phyloP scores from a whole-genome alignment of 1,140 invertebrate species.

The Oryctes rhinoceros region DNA sequence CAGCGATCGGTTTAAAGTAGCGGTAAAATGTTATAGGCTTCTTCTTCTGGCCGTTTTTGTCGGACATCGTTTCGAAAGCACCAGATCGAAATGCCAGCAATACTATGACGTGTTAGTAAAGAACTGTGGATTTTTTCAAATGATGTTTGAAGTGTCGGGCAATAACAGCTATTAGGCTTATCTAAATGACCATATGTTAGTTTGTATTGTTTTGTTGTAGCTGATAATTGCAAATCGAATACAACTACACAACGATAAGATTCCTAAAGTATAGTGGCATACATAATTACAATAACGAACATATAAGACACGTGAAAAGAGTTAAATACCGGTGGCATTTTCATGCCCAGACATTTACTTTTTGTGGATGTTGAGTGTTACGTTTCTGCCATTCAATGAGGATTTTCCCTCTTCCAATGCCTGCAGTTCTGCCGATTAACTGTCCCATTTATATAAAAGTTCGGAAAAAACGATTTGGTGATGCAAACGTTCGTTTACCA shows the following conservation, averaged over 20 bases:
- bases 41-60: too few relatives aligned
- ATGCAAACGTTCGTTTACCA: too few relatives aligned
- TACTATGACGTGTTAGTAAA: too few relatives aligned
- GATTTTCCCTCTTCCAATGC: too few relatives aligned
- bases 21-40: slow-evolving; percentile 36
- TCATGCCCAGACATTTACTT: too few relatives aligned
- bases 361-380: too few relatives aligned
- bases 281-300: background rate
- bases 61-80: background rate
- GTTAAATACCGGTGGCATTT: background rate
- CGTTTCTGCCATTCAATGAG: too few relatives aligned
- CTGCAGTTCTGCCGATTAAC: too few relatives aligned
- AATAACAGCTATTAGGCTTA: background rate
- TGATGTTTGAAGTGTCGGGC: background rate
- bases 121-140: background rate
- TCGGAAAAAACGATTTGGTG: too few relatives aligned
- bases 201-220: background rate
- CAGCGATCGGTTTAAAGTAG: slow-evolving; percentile 44
- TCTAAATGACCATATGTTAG: background rate
- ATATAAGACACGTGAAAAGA: background rate
- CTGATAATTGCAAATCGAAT: background rate
- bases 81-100: background rate
- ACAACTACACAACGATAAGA: background rate
- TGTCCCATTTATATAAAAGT: too few relatives aligned
- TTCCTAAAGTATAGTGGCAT: background rate